Percentiles rank a stretch among this genome's conserved stretches.
Conservation (phyloP, 2,113 vertebrate species). For the Motacilla tschutschensis region DNA sequence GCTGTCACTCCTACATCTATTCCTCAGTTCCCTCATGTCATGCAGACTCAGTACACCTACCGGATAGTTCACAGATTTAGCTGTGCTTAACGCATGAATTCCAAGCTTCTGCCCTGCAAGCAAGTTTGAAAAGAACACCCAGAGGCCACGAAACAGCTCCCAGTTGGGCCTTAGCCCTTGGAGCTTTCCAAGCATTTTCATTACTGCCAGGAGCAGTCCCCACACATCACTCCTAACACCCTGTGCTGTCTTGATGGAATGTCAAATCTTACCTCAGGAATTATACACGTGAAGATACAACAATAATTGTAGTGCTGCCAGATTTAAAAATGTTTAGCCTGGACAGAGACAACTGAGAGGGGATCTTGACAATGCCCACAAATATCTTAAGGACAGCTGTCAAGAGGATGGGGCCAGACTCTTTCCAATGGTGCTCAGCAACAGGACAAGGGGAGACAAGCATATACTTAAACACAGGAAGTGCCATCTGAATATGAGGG, state of each 20-base stretch:
- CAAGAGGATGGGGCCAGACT: neutral
- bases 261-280: neutral
- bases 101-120: neutral
- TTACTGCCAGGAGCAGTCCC: neutral
- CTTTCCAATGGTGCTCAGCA: neutral
- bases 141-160: neutral
- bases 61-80: neutral
- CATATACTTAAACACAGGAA: neutral
- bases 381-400: neutral
- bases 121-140: neutral
- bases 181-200: neutral
- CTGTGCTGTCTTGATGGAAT: neutral
- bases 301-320: neutral
- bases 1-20: neutral
- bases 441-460: neutral
- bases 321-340: neutral
- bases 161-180: neutral
- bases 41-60: neutral
- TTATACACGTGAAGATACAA: neutral
- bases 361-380: neutral
- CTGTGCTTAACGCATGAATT: neutral
- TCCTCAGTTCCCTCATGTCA: neutral
- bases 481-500: neutral
- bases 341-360: neutral
- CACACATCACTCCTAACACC: neutral